Percentiles rank a stretch among this genome's conserved stretches.
These are phyloP conservation scores for Drosophila ohnishii DNA, from an alignment of 1,140 invertebrate genomes.

Conservation along the genomic window DNA sequence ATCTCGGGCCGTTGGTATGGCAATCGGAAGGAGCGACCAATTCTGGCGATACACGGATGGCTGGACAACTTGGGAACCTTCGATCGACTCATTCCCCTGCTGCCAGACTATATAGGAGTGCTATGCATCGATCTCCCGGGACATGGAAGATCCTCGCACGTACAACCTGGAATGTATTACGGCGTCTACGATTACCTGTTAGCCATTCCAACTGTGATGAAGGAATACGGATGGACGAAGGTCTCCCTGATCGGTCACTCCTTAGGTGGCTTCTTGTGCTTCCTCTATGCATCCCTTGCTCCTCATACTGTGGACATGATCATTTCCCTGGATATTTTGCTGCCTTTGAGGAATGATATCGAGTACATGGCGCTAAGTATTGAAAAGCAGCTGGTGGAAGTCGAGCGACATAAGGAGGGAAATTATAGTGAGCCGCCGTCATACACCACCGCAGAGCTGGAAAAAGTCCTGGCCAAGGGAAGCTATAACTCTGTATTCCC, in stretches of 20 bases:
- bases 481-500: slow-evolving; percentile 84
- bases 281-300: slow-evolving; percentile 84
- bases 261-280: slow-evolving; percentile 85
- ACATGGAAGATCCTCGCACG: slow-evolving; percentile 87
- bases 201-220: slow-evolving; percentile 85
- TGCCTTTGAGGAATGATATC: slow-evolving; percentile 58
- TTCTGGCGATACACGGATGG: slow-evolving; percentile 90
- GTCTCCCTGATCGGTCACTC: slow-evolving; percentile 87
- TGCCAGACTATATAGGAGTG: slow-evolving; percentile 85
- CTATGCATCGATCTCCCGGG: slow-evolving; percentile 89
- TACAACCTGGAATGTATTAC: slow-evolving; percentile 86
- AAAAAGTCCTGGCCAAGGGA: slow-evolving; percentile 83
- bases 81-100: slow-evolving; percentile 86
- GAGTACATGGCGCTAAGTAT: slow-evolving; percentile 12
- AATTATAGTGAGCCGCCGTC: slow-evolving; percentile 84
- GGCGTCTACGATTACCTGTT: slow-evolving; percentile 84
- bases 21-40: slow-evolving; percentile 85
- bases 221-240: slow-evolving; percentile 87
- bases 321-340: slow-evolving; percentile 86
- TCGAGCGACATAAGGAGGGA: slow-evolving; percentile 43
- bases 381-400: slow-evolving; percentile 54
- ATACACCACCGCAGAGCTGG: slow-evolving; percentile 85
- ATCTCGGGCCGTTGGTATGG: slow-evolving; percentile 88
- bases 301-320: slow-evolving; percentile 86
- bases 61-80: slow-evolving; percentile 89